Evolutionary conservation across 2,113 vertebrate genomes (phyloP), one percentile per base, ranked within the genome.

Genomic region (Rhinolophus sinicus): DNA sequence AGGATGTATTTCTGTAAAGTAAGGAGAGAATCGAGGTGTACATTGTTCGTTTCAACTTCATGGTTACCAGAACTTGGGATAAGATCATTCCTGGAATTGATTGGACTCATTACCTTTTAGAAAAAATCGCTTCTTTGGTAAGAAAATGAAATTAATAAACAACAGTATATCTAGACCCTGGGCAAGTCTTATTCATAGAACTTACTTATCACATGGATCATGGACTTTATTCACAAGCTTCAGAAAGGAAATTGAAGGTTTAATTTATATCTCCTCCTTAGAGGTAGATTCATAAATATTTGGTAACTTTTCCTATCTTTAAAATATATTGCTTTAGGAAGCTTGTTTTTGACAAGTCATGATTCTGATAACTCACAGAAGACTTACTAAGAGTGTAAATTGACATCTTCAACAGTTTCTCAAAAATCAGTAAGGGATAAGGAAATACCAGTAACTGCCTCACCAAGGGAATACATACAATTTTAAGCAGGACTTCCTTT

Each of bases 241-340:
- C 82, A 65, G 81, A 70, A 88, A 89, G 26, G 16, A 91, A 94
- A 88, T n/a, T 64, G 52, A 73, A 69, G 16, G 15, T 91, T 96
- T 86, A 65, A 83, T 96, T 78, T 92, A 6, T 88, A 72, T 96
- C 44, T 75, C 16, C 56, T 92, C n/a, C 52, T 94, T 60, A 44
- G 64, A 84, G 50, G 47, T 84, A 4, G 21, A 70, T 44, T 3
- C 13, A 69, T 83, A 64, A 56, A 64, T 87, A 73, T 82, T 92
- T 52, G 58, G 87, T 75, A 93, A 73, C 11, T 85, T 85, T 94
- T 93, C 58, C 22, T 83, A 58, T 26, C 40, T 96, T 84, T 78
- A 67, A 95, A 86, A 64, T 40, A 82, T 35, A 56, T 75, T 85
- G 44, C 77, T 81, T 73, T 64, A 64, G 24, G 54, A 88, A 70